Base-by-base conservation (phyloP, 2,113 vertebrate genomes). In the Mirza zaza region DNA sequence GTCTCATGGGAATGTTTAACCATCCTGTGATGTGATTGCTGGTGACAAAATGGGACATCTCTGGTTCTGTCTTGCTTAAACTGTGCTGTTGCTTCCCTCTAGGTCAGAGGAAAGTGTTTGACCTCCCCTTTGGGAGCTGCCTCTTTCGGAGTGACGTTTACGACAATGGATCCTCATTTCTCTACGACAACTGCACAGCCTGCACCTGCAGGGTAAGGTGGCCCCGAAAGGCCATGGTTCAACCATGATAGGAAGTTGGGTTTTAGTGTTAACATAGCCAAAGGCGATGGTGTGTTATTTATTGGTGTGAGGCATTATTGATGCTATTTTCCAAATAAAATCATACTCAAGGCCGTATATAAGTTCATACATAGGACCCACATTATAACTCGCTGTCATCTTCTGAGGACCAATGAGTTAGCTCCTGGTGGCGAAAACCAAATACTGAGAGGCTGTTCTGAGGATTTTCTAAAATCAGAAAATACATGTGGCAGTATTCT, bases 51-150 rank as follows among this genome's bases (percentile, higher is more conserved):
- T 79, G 84, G 87, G 55, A 29, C 45, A 50, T 55, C 17, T 61
- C 23, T 79, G 79, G 55, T 52, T 93, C 15, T 83, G 4, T 96
- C 91, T 95, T 96, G 34, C 97, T 98, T 96, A 96, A 90, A 0
- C 82, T 97, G 23, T 84, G 27, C n/a, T 83, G 0, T 97, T 98
- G 39, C 93, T 97, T 98, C 36, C 92, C 83, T 97, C 63, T 91
- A 99, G 99, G 99, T 92, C 99, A 99, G 98, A 99, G 99, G 98
- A 99, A 99, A 98, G 99, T 99, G 96, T 99, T 99, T 94, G 99
- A 99, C 96, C 98, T 99, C 90, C 99, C 99, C 1, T 98, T 99
- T 95, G 99, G 99, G 96, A 99, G 99, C 98, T 99, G 99, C 95
- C 98, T 99, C 52, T 99, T 99, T 98, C 99, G 99, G 97, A 99